Base-by-base conservation (phyloP, 2,888 invertebrate genomes). In the Drosophila pseudotakahashii region DNA sequence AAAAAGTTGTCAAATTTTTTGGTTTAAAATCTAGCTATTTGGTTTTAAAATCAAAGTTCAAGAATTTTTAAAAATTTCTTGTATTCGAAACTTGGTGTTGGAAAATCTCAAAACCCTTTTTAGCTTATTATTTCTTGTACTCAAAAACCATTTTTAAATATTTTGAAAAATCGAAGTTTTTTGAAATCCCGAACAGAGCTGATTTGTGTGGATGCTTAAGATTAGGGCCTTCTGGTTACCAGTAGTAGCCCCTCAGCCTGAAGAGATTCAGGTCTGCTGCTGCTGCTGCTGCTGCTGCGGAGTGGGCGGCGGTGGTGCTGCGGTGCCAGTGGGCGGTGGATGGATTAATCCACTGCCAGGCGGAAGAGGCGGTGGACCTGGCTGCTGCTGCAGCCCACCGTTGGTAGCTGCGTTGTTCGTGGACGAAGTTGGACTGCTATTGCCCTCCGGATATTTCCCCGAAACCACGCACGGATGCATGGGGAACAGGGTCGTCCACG, bases 401-500 rank as follows among this genome's bases (percentile, higher is more conserved):
- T 39, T 47, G 77, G 77, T 30, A 30, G 39, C 63, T 7, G 70
- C 76, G 81, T 52, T 78, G 81, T 73, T 90, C 78, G 92, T 91
- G 85, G 91, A 90, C 88, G 91, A 90, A 71, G 91, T 90, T 77
- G 91, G 91, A 91, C 91, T 92, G 90, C 91, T 92, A 89, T 91
- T 92, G 80, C 93, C 93, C 90, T 96, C 96, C 92, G 96, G 96
- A 93, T 96, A 97, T 69, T 96, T 96, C 77, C 97, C 97, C 75
- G 97, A 96, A 87, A 96, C 96, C 92, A 96, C 95, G 93, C 97
- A 97, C 48, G 96, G 96, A 91, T 96, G 96, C 96, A 96, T 96
- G 69, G 97, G 97, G 92, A 96, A 96, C 90, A 96, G 93, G 76
- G 96, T 97, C 63, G 96, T 96, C 95, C 96, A 95, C 82, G 96